phyloP scores from a whole-genome alignment of 2,797 vertebrate species.

The Alcedo atthis region DNA sequence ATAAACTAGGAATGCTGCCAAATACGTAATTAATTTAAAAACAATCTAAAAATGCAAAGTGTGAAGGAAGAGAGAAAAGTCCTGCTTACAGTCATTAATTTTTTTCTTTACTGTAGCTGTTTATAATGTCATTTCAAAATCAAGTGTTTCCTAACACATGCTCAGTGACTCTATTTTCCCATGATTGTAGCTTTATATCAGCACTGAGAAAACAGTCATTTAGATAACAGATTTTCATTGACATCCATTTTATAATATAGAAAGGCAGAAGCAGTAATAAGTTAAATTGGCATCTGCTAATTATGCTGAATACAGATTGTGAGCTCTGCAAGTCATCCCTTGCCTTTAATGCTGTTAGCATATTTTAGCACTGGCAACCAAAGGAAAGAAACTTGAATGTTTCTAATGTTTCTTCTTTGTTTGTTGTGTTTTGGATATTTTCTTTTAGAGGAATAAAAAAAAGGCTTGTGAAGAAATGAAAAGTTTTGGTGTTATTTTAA shows the following conservation, averaged over 20 bases:
- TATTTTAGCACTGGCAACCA: slow-evolving; percentile 72
- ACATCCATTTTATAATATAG: slow-evolving; percentile 51
- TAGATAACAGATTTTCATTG: slow-evolving; percentile 59
- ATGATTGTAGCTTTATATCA: slow-evolving; percentile 50
- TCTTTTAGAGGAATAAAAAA: not conserved
- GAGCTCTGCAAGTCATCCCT: slow-evolving; percentile 67
- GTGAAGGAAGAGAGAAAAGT: slow-evolving; percentile 11
- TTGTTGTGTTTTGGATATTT: not conserved
- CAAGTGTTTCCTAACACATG: slow-evolving; percentile 34
- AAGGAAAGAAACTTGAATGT: slow-evolving; percentile 61
- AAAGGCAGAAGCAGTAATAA: slow-evolving; percentile 69
- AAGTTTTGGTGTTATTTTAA: not conserved
- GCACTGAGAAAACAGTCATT: slow-evolving; percentile 52
- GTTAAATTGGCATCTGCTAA: slow-evolving; percentile 75
- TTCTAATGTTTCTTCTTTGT: not conserved
- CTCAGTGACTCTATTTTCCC: slow-evolving; percentile 34
- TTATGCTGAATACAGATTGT: slow-evolving; percentile 74
- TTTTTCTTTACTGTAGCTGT: slow-evolving; percentile 12
- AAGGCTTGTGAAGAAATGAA: slow-evolving; percentile 17
- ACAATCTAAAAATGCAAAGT: slow-evolving; percentile 22
- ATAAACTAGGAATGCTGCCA: slow-evolving; percentile 17
- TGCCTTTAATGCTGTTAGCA: slow-evolving; percentile 73
- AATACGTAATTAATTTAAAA: not conserved
- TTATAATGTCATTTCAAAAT: slow-evolving; percentile 26
- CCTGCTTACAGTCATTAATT: slow-evolving; percentile 41